Base-by-base conservation (phyloP, 1,140 invertebrate genomes). In the Drosophila ananassae region DNA sequence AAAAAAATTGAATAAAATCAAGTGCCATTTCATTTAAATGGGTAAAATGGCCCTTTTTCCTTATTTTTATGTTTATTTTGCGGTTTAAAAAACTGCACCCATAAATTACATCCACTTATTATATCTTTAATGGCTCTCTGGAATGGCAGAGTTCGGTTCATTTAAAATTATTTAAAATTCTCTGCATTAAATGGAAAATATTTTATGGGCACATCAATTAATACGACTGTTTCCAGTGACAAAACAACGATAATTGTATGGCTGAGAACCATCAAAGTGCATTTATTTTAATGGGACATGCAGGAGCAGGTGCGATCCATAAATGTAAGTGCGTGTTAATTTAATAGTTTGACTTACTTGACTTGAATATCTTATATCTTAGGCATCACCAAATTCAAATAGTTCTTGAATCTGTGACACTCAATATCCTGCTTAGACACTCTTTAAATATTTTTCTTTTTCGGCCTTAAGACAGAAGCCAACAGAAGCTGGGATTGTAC, bases 61-160 rank as follows among this genome's bases (percentile, higher is more conserved):
- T 57, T 62, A 25, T 57, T 54, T 41, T 32, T 55, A 41, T 55
- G 64, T 48, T 39, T 54, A 22, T 50, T 69, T 71, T 72, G 64
- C 46, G 68, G 68, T 72, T 50, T 37, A 28, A 69, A 72, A 59
- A 72, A 56, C 32, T 66, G 53, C 22, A 51, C 44, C 58, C 62
- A 87, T 84, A 81, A 84, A 81, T 84, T 69, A 77, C 81, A 58
- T 46, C 59, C 50, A 77, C 76, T 66, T 62, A 81, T 63, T 54
- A 62, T 75, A 52, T 66, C 72, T 75, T 75, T 75, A 75, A 75
- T 75, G 72, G 72, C 61, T 24, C 52, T 53, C 53, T 10, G 72
- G 24, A 50, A 71, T 28, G 67, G 34, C 41, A 44, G 28, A 28
- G 24, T n/a, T 69, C 67, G 64, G 64, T 71, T 71, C 67, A 75